Conservation (phyloP, 2,113 vertebrate species). For the Nyctereutes procyonoides region DNA sequence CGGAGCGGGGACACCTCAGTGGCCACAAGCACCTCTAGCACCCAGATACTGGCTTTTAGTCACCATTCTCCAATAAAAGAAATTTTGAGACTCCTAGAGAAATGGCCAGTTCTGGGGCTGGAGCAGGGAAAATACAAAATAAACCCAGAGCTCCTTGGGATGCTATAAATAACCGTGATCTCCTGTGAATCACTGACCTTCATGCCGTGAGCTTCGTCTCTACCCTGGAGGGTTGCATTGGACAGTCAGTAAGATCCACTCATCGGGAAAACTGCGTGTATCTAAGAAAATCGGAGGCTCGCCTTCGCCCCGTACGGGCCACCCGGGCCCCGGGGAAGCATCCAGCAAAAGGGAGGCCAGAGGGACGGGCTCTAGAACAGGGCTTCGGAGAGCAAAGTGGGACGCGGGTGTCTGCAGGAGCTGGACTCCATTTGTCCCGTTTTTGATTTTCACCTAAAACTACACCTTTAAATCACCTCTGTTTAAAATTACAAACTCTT, state of each 20-base stretch:
- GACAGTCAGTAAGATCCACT: not conserved
- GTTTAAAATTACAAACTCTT: not conserved
- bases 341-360: no score
- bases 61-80: not conserved
- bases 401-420: no score
- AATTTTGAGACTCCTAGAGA: not conserved
- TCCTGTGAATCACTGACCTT: not conserved
- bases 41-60: not conserved
- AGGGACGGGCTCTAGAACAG: no score
- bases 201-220: not conserved
- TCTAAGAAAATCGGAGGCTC: not conserved
- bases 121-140: not conserved
- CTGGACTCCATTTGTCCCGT: not conserved
- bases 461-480: not conserved
- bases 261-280: not conserved
- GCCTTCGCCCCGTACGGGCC: accelerated
- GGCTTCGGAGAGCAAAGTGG: no score
- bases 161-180: not conserved
- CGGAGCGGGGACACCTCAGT: no score
- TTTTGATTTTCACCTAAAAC: not conserved
- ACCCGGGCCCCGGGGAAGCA: not conserved
- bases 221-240: not conserved
- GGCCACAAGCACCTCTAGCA: not conserved
- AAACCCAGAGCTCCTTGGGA: not conserved
- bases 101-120: not conserved